These are phyloP conservation scores for Dasyurus viverrinus DNA, from an alignment of 2,113 vertebrate genomes.

Conservation along the genomic window DNA sequence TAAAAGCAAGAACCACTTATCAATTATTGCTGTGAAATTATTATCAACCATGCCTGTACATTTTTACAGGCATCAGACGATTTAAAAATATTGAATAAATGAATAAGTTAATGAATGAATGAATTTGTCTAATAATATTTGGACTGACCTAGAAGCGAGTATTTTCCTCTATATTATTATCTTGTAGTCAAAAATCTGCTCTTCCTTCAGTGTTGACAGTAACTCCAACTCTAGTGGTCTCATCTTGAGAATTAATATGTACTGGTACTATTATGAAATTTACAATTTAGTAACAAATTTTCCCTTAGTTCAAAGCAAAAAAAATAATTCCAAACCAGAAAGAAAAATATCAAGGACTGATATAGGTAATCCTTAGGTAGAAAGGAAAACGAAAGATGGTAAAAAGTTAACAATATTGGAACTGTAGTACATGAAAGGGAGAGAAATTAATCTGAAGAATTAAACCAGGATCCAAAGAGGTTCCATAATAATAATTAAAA, in stretches of 20 bases:
- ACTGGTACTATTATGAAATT: background rate
- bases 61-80: background rate
- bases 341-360: slow-evolving; percentile 3
- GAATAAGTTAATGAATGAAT: slow-evolving; percentile 20
- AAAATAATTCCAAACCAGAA: background rate
- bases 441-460: slow-evolving; percentile 33
- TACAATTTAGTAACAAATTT: background rate
- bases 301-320: background rate
- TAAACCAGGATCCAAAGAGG: slow-evolving; percentile 29
- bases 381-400: background rate
- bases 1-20: background rate
- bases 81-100: slow-evolving; percentile 33
- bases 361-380: background rate
- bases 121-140: background rate
- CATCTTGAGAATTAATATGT: background rate
- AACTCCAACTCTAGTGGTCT: background rate
- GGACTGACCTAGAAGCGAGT: slow-evolving; percentile 9
- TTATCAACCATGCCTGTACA: background rate
- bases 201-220: background rate
- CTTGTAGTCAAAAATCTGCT: background rate
- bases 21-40: background rate
- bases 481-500: background rate
- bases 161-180: background rate
- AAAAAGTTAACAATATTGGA: slow-evolving; percentile 6
- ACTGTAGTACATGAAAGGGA: background rate